A percentile compares a stretch with the other conserved stretches of the same genome.
phyloP scores from a whole-genome alignment of 1,140 invertebrate species.

The Stegodyphus mimosarum region DNA sequence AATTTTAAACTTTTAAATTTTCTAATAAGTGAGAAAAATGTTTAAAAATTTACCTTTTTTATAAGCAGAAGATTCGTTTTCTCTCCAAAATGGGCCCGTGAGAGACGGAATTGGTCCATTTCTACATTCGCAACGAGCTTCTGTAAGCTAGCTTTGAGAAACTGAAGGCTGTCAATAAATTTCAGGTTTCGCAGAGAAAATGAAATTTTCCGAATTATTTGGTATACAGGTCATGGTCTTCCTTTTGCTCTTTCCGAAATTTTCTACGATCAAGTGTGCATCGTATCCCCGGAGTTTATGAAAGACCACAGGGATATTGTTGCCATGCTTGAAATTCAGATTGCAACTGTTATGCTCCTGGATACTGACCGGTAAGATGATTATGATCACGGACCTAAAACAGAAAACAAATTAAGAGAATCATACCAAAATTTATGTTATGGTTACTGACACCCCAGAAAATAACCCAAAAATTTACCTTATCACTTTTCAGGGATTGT shows the following conservation, averaged over 20 bases:
- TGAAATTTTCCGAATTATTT: slow-evolving; percentile 1
- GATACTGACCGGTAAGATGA: not conserved
- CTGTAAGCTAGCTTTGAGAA: not conserved
- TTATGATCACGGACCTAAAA: not conserved
- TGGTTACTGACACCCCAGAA: too few relatives aligned
- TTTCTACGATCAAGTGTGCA: not conserved
- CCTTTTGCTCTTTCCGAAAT: not conserved
- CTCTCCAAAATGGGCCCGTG: not conserved
- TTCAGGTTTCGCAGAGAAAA: not conserved
- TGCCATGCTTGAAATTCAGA: not conserved
- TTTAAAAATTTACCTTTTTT: not conserved
- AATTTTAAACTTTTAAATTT: too few relatives aligned
- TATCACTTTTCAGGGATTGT: not conserved
- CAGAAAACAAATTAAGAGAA: too few relatives aligned
- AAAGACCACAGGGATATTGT: slow-evolving; percentile 1
- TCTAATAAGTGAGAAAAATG: too few relatives aligned
- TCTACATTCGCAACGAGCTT: not conserved
- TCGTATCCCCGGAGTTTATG: slow-evolving; percentile 12
- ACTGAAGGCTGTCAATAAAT: slow-evolving; percentile 11
- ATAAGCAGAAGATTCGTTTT: not conserved
- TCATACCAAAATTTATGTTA: too few relatives aligned
- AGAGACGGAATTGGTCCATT: not conserved
- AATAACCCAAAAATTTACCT: too few relatives aligned
- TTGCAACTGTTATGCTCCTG: not conserved
- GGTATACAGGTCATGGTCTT: not conserved